phyloP scores from a whole-genome alignment of 2,797 vertebrate genomes.

The Dromococcyx pavoninus region DNA sequence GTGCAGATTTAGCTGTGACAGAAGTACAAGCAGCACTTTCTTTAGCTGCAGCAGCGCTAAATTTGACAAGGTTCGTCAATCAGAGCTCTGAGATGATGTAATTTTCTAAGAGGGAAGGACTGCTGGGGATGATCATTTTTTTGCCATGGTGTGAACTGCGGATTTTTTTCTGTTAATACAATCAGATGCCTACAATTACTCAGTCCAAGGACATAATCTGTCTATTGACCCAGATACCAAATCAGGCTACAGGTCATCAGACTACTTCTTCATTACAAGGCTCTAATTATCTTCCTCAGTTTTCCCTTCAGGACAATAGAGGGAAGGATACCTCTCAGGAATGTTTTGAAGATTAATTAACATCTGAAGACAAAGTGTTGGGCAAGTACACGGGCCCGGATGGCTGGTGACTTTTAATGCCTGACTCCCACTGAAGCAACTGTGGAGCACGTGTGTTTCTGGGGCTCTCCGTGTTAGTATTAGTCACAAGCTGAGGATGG shows the following conservation, averaged over 20 bases:
- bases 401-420: neutral
- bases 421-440: neutral
- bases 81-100: conserved; percentile 8
- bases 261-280: conserved; percentile 2
- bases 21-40: neutral
- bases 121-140: conserved; percentile 21
- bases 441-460: neutral
- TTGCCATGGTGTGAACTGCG: neutral
- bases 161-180: conserved; percentile 44
- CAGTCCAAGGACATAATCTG: conserved; percentile 8
- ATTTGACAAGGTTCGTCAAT: conserved; percentile 25
- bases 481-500: neutral
- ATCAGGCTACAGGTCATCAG: conserved; percentile 24
- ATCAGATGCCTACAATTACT: conserved; percentile 32
- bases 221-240: conserved; percentile 12
- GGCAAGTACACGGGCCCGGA: neutral
- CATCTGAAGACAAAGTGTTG: neutral
- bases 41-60: neutral
- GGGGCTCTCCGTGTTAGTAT: neutral
- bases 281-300: conserved; percentile 25
- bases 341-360: conserved; percentile 1
- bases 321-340: conserved; percentile 18
- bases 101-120: conserved; percentile 19
- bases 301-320: conserved; percentile 26
- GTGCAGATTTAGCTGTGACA: neutral